Evolutionary conservation across 2,888 invertebrate species (phyloP).

Genomic region (Lumbricus terrestris): DNA sequence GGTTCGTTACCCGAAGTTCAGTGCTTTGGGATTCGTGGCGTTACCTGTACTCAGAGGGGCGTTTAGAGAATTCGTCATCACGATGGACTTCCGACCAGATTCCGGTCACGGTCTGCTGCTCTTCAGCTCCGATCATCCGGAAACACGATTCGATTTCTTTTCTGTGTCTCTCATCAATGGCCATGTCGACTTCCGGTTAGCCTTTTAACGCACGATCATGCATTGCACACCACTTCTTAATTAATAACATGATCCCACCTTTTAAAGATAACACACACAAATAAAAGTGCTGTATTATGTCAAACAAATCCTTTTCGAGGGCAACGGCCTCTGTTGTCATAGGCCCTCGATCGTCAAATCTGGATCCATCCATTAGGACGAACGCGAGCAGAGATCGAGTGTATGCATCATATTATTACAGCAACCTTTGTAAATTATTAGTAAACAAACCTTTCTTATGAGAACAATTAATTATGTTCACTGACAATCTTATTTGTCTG

Average conservation of each 20-base stretch:
- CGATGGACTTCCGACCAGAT: slow-evolving; percentile 78
- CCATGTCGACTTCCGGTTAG: slow-evolving; percentile 76
- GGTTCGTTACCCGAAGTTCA: slow-evolving; percentile 66
- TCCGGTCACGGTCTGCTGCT: slow-evolving; percentile 77
- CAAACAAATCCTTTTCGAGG: too few species aligned
- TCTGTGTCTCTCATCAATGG: slow-evolving; percentile 78
- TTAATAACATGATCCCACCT: neutral
- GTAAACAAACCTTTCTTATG: too few species aligned
- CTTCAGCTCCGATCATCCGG: slow-evolving; percentile 79
- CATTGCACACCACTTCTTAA: too few species aligned
- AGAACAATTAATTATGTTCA: too few species aligned
- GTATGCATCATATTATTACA: too few species aligned
- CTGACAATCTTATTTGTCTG: too few species aligned
- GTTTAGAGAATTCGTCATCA: slow-evolving; percentile 75
- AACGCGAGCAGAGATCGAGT: too few species aligned
- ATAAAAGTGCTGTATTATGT: too few species aligned
- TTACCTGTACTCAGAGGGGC: slow-evolving; percentile 82
- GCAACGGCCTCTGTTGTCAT: too few species aligned
- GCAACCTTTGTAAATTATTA: too few species aligned
- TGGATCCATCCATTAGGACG: too few species aligned
- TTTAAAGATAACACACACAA: neutral
- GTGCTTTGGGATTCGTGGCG: slow-evolving; percentile 86
- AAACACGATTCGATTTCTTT: slow-evolving; percentile 70
- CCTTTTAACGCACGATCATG: neutral
- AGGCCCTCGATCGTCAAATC: too few species aligned